Base-by-base conservation (phyloP, 2,797 vertebrate genomes). In the Megalops cyprinoides region DNA sequence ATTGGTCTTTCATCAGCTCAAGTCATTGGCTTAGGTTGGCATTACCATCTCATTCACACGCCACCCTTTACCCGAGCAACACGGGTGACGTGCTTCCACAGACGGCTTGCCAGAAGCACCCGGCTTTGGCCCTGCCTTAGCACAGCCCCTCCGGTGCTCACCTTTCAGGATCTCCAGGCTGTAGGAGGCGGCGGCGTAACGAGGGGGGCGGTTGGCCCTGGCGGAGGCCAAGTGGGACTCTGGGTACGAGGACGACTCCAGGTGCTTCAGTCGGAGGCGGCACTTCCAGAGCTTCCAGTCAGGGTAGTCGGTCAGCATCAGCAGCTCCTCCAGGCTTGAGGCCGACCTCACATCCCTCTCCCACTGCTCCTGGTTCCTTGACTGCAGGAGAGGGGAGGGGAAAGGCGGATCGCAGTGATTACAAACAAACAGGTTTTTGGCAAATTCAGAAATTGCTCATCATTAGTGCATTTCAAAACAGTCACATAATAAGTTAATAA, bases 241-340 rank as follows among this genome's bases (percentile, higher is more conserved):
- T 0, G 88, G 76, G 25, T 37, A 74, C 81, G 84, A 74, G 10
- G 74, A 44, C 0, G 79, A 81, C 20, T 93, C 91, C 5, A 94
- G 83, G 71, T 93, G 93, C 88, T 96, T 96, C 76, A 98, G 94
- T 78, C 96, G 95, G 82, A 97, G 87, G 2, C 96, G 93, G 90
- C 98, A 99, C 84, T 96, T 96, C 98, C 98, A 99, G 85, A 98
- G 85, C 91, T 98, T 98, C 96, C 97, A 97, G 90, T 98, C 97
- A 3, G 97, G 96, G 4, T 97, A 97, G 84, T 98, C 95, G 1
- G 96, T 96, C 60, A 98, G 93, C 78, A 90, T 94, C 81, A 99
- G 95, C 58, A 99, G 88, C 84, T 99, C 97, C 48, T 98, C 97
- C 82, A 99, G 91, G 83, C 95, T 98, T 31, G 96, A 95, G 79